Evolutionary conservation across 1,140 invertebrate genomes (phyloP), one percentile per base, ranked within the genome.

Genomic region (Penaeus vannamei): DNA sequence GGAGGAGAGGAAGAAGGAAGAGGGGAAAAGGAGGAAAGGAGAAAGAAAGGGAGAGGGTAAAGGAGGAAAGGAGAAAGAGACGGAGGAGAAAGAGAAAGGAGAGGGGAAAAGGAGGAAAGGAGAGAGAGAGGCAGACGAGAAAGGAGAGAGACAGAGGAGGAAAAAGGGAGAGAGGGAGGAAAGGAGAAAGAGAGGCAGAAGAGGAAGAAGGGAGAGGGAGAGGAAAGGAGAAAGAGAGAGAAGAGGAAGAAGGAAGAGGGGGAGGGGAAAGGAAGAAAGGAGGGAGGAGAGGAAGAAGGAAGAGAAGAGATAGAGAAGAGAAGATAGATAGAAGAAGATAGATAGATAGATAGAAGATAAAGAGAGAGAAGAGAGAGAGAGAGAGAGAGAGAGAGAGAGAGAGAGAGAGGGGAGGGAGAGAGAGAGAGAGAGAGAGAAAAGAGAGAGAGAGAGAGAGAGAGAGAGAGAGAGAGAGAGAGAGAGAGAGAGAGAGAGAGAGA

Each of bases 401-500:
- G 23, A 60, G 62, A 26, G 59, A 62, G 60, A 7, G 59, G 19
- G 32, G 22, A 59, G 62, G 8, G 20, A 20, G 4, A 20, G 3
- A 12, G 12, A 19, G 32, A 14, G 5, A 2, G 26, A 26, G 2
- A 4, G 7, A 20, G 4, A 26, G 20, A 8, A 64, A 20, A 19
- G 59, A 19, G 23, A 62, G 26, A 12, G 59, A 32, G 26, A 20
- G 59, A 60, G 66, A 60, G 32, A 69, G 61, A 29, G 83, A 66
- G 83, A 66, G 61, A 32, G 83, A 84, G 60, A 66, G 61, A 32
- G 61, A 72, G 84, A 76, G 36, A n/a, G 84, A 76, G 66, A 76
- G 42, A 76, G 66, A 76, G 69, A 59, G 66, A 53, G 66, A 72
- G 84, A n/a, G 42, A n/a, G 69, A 59, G 66, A n/a, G 66, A n/a